These are phyloP conservation scores for Copsychus sechellarum DNA, from an alignment of 2,113 vertebrate species.

Conservation along the genomic window DNA sequence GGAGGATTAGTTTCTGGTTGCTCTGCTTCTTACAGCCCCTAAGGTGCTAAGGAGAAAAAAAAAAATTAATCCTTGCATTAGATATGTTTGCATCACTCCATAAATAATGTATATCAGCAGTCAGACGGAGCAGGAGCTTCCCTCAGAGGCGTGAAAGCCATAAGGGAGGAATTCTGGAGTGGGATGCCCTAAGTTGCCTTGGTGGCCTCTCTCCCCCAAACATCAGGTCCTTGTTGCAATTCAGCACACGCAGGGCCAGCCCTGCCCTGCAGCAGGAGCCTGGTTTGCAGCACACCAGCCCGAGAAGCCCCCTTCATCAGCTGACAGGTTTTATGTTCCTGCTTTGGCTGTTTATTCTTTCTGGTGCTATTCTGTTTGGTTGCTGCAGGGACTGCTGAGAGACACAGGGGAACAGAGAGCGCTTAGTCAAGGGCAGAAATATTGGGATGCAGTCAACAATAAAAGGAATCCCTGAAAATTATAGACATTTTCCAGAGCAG, in stretches of 20 bases:
- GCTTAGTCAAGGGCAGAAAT: constrained; percentile 7
- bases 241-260: neutral
- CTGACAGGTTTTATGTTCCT: accelerated
- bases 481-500: constrained; percentile 2
- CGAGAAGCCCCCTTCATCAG: neutral
- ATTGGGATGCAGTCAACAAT: neutral
- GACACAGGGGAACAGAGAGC: neutral
- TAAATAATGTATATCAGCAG: constrained; percentile 6
- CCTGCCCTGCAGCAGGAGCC: neutral
- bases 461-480: constrained; percentile 34
- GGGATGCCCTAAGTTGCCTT: neutral
- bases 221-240: neutral
- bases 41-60: neutral
- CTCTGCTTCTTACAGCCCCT: constrained; percentile 3
- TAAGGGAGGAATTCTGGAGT: neutral
- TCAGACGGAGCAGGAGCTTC: neutral
- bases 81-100: neutral
- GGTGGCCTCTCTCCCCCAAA: neutral
- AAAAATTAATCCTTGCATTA: neutral
- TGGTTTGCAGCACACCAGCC: neutral
- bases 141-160: neutral
- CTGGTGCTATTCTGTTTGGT: neutral
- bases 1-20: neutral
- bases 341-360: neutral
- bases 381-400: neutral